Evolutionary conservation across 2,888 invertebrate species (phyloP), one percentile per base, ranked within the genome.

Genomic region (Tuta absoluta): DNA sequence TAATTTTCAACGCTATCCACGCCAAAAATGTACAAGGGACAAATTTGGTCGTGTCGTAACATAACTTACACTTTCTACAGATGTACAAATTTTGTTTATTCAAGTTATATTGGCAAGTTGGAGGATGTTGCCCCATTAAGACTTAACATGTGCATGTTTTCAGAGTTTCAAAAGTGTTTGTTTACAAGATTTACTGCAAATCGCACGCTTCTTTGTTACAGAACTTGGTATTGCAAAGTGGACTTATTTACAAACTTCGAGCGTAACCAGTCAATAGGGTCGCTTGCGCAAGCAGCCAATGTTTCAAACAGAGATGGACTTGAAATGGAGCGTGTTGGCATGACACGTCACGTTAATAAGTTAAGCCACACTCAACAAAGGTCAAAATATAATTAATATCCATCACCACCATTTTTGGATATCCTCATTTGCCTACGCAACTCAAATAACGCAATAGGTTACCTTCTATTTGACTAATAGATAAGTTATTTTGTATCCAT

Each of bases 341-440:
- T 21, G 66, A 68, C 71, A 67, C 69, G 75, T 59, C 38, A 23
- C 58, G 65, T 67, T 66, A 33, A 33, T 33, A 33, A 33, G 33
- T 33, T 10, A 66, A 67, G 65, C 66, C 67, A 69, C 65, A 33
- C 68, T 3, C 28, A 59, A 65, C 64, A 68, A 62, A 11, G 14
- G 14, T 59, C 12, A 24, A 28, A 12, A 58, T 33, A 33, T n/a
- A n/a, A n/a, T n/a, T n/a, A 33, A 8, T 33, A 33, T 33, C 10
- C 33, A 33, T 33, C 33, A 49, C 56, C 17, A 62, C 12, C 65
- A 64, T 33, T 10, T 28, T 28, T 28, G 28, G 60, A 67, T 72
- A 71, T 72, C 61, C 65, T 58, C 33, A 33, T 65, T 71, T 75
- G n/a, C n/a, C n/a, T n/a, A 68, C 70, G 72, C 69, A 76, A 76